phyloP scores from a whole-genome alignment of 2,888 invertebrate genomes.

The Yponomeuta sedellus region DNA sequence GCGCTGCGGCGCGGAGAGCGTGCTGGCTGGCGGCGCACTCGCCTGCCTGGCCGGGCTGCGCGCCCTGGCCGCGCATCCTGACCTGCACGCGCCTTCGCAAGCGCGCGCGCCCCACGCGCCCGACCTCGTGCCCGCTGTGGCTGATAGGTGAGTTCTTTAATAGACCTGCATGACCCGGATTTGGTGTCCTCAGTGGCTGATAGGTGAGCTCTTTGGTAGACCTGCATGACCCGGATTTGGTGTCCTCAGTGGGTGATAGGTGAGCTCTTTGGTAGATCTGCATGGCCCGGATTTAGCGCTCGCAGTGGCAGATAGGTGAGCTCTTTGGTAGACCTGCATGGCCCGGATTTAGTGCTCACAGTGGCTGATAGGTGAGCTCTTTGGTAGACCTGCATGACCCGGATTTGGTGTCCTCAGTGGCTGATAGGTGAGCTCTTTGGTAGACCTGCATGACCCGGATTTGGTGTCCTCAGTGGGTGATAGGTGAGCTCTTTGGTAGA shows the following conservation, averaged over 20 bases:
- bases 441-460: constrained; percentile 18
- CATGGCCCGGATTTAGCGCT: constrained; percentile 40
- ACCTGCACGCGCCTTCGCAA: constrained; percentile 67
- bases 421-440: constrained; percentile 36
- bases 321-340: neutral
- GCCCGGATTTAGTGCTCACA: constrained; percentile 44
- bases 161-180: constrained; percentile 18
- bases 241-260: constrained; percentile 37
- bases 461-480: constrained; percentile 45
- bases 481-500: too few relatives aligned
- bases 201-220: constrained; percentile 32
- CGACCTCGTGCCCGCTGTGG: constrained; percentile 50
- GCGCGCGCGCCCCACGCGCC: constrained; percentile 27
- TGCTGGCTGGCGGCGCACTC: constrained; percentile 85
- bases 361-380: constrained; percentile 21
- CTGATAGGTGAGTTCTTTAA: constrained; percentile 36
- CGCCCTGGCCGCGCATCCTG: constrained; percentile 85
- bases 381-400: too few relatives aligned
- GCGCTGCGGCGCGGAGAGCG: constrained; percentile 81
- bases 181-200: constrained; percentile 51
- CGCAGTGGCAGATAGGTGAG: constrained; percentile 44
- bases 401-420: constrained; percentile 48
- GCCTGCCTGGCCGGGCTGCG: constrained; percentile 80
- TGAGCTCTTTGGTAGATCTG: too few relatives aligned
- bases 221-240: constrained; percentile 30